Evolutionary conservation across 2,113 vertebrate genomes (phyloP).

Genomic region (Tetrao urogallus): DNA sequence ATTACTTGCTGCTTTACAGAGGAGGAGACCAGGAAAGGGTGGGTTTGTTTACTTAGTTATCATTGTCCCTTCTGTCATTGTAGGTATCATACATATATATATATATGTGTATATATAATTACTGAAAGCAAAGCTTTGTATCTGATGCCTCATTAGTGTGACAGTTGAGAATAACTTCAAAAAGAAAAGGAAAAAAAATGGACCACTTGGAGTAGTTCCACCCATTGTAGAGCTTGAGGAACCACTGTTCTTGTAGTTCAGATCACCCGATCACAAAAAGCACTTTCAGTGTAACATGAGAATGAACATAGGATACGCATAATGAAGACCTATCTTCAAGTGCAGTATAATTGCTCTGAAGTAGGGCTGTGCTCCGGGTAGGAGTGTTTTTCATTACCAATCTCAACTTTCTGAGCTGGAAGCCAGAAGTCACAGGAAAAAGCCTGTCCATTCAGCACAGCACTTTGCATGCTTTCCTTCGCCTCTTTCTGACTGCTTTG

Average conservation of each 20-base stretch:
- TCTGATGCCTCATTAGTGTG: neutral
- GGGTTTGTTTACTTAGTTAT: neutral
- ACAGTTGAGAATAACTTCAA: neutral
- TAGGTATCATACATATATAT: neutral
- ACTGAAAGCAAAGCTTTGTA: neutral
- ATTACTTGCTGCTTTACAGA: neutral
- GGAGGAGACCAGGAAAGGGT: neutral
- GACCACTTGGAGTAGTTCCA: neutral
- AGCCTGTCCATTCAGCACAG: neutral
- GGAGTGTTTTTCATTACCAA: neutral
- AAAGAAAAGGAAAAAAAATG: neutral
- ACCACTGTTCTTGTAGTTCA: neutral
- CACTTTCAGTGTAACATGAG: neutral
- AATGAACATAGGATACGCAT: neutral
- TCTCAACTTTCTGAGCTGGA: neutral
- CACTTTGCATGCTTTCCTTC: neutral
- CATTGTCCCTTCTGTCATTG: neutral
- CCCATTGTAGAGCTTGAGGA: neutral
- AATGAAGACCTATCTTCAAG: neutral
- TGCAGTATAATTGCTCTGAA: neutral
- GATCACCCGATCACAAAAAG: rapidly evolving
- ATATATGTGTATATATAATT: neutral
- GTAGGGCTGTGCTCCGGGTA: neutral
- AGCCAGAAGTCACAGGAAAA: neutral
- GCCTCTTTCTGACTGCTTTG: neutral